Evolutionary conservation across 2,797 vertebrate genomes (phyloP), one percentile per base, ranked within the genome.

Genomic region (Neosilurus mollespiculum): DNA sequence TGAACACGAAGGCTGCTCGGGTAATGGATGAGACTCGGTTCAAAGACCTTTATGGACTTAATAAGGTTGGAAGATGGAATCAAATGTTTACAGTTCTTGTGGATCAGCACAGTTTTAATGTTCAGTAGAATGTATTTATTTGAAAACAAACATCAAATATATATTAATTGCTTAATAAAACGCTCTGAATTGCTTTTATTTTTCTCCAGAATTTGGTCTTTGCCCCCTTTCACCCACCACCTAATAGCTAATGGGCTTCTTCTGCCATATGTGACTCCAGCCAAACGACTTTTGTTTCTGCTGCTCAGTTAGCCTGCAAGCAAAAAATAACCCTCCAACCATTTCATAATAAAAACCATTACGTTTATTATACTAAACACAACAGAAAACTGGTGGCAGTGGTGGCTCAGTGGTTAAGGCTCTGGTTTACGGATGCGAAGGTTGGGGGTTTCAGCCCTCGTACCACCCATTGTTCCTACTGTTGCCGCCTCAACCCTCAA

Each of bases 41-140:
- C 80, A 69, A 15, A 72, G 37, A 59, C 43, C 65, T 59, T 81
- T 66, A 4, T 8, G 8, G 59, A 58, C 56, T 65, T 51, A 14
- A 65, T 65, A 16, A 30, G 37, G 37, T 20, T 51, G 37, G 20
- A 34, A 77, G 30, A 81, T 49, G 34, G 6, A 56, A 81, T 10
- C 24, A 78, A 66, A 70, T 86, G 82, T 86, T 86, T 87, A 87
- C 84, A 86, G 61, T 78, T 34, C 49, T 78, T 81, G 67, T 79
- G 10, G 53, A 73, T 80, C 24, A 54, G 81, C 69, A 80, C 79
- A 83, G 56, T 86, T 84, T 84, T 88, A 81, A 78, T 82, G 78
- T 71, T 84, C 64, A 79, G 84, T 77, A 75, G 53, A 81, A 79
- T 87, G 71, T 88, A 88, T 88, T 88, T 88, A 88, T 88, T 88